Evolutionary conservation across 2,797 vertebrate genomes (phyloP).

Genomic region (Amazona finschi): DNA sequence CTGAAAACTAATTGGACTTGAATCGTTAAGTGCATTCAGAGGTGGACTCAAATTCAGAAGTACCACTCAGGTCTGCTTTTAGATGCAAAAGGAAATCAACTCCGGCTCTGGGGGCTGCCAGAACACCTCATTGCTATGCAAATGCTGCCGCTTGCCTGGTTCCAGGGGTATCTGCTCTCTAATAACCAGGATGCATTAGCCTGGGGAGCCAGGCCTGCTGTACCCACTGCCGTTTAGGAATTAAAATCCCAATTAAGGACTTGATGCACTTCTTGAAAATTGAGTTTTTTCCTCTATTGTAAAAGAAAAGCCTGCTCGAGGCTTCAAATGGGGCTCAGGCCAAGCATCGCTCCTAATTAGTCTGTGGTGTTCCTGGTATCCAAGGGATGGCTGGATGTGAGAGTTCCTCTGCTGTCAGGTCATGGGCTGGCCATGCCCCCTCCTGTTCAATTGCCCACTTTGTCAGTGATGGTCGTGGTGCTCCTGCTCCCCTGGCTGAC

Average conservation of each 20-base stretch:
- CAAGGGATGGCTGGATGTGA: background rate
- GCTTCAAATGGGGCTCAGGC: background rate
- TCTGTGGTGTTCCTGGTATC: rapidly evolving
- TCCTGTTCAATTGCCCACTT: background rate
- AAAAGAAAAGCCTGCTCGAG: background rate
- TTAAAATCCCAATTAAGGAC: constrained; percentile 17
- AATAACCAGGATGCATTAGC: background rate
- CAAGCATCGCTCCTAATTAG: background rate
- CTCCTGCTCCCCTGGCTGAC: background rate
- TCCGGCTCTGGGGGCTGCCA: constrained; percentile 4
- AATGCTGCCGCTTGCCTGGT: background rate
- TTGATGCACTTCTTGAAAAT: constrained; percentile 13
- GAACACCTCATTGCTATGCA: background rate
- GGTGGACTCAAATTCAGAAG: constrained; percentile 25
- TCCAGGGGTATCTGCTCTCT: background rate
- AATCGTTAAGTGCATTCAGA: constrained; percentile 24
- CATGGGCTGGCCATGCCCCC: background rate
- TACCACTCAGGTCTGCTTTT: constrained; percentile 39
- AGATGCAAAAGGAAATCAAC: constrained; percentile 30
- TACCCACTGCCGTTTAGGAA: constrained; percentile 24
- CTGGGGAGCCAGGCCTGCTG: background rate
- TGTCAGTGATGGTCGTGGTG: rapidly evolving
- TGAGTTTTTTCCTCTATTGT: background rate
- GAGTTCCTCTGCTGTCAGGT: background rate
- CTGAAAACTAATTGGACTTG: constrained; percentile 59